Conservation (phyloP, 2,113 vertebrate genomes). For the Zingel zingel region DNA sequence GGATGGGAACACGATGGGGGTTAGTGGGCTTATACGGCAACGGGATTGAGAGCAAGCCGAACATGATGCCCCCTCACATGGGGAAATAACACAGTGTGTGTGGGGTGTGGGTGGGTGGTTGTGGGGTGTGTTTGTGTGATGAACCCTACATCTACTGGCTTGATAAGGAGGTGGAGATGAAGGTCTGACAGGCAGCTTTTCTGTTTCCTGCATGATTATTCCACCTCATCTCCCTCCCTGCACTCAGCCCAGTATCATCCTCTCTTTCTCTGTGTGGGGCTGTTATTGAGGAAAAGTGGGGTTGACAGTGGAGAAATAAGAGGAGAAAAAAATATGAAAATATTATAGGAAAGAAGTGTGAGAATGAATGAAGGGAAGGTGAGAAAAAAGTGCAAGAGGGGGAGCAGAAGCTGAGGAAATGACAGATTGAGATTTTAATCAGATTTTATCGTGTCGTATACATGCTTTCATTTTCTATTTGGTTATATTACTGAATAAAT, state of each 20-base stretch:
- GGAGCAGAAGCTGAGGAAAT: conserved; percentile 6
- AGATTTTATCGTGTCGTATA: neutral
- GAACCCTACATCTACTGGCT: conserved; percentile 25
- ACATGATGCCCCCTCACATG: conserved; percentile 33
- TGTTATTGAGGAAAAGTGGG: conserved; percentile 40
- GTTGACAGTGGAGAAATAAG: conserved; percentile 29
- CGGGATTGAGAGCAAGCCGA: conserved; percentile 47
- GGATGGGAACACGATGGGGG: conserved; percentile 59
- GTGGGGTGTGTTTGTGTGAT: conserved; percentile 1
- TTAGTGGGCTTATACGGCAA: conserved; percentile 62
- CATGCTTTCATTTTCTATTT: conserved; percentile 15
- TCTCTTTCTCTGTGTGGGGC: conserved; percentile 27
- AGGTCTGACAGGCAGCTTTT: conserved; percentile 39
- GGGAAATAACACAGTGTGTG: conserved; percentile 36
- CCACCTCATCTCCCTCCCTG: conserved; percentile 54
- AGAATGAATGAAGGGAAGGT: conserved; percentile 19
- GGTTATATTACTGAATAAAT: conserved; percentile 26
- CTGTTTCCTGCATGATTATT: conserved; percentile 58
- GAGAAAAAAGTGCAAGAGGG: conserved; percentile 14
- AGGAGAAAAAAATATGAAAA: conserved; percentile 12
- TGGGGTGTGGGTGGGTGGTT: conserved; percentile 15
- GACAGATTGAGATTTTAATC: neutral
- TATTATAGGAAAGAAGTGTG: conserved; percentile 19
- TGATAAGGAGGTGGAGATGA: conserved; percentile 35
- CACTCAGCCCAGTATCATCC: conserved; percentile 34